Evolutionary conservation across 2,113 vertebrate species (phyloP).

Genomic region (Bubo blakistoni): DNA sequence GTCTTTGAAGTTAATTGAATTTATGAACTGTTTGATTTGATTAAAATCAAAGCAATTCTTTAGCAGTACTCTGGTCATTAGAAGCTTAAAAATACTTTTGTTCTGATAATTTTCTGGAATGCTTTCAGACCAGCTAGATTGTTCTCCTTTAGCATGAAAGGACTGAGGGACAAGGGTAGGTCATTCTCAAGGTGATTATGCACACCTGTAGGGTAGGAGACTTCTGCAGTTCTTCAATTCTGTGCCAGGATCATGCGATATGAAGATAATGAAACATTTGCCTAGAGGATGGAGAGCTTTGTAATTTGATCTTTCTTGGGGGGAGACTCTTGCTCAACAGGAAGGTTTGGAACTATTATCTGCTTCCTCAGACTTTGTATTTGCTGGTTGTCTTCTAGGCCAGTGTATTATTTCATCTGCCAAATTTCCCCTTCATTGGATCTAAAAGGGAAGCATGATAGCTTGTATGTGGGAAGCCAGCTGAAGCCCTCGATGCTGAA

Average conservation of each 20-base stretch:
- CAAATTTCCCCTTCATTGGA: neutral
- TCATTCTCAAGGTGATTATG: neutral
- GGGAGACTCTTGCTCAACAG: neutral
- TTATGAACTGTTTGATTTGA: constrained; percentile 16
- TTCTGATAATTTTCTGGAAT: neutral
- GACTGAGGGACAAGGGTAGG: neutral
- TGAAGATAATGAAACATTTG: neutral
- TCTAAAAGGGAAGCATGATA: neutral
- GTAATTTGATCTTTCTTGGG: neutral
- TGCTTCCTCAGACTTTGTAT: neutral
- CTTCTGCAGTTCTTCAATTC: neutral
- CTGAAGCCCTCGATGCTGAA: neutral
- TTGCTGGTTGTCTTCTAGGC: neutral
- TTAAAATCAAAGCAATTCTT: constrained; percentile 36
- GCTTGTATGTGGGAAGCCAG: neutral
- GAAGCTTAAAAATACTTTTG: neutral
- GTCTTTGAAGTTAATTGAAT: constrained; percentile 15
- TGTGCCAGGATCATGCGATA: accelerated
- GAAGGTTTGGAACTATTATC: neutral
- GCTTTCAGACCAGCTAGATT: neutral
- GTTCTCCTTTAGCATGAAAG: neutral
- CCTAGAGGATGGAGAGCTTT: neutral
- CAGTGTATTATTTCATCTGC: neutral
- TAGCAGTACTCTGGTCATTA: neutral
- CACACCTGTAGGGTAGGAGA: neutral